Evolutionary conservation across 30 jellyfish, hydroid and myxozoan genomes (phyloP).

Genomic region (Aurelia aurita): DNA sequence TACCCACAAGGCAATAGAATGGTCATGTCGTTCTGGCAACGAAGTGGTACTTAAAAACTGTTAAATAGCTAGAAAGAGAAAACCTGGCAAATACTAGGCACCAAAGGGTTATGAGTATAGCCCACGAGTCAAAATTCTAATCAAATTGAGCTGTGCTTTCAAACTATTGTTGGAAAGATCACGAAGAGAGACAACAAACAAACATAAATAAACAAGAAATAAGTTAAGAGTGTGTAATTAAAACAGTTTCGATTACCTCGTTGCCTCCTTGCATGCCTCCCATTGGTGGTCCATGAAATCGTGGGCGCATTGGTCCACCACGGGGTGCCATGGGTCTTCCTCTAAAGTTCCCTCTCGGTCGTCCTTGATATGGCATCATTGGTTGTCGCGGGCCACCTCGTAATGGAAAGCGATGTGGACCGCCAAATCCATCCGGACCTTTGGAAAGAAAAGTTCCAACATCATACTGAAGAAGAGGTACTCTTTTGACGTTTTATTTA

Average conservation of each 20-base stretch:
- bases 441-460: not conserved
- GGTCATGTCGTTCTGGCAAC: too few relatives aligned
- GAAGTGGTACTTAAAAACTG: not conserved
- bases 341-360: slow-evolving; percentile 66
- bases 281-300: slow-evolving; percentile 68
- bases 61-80: too few relatives aligned
- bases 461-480: not conserved
- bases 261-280: slow-evolving; percentile 34
- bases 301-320: slow-evolving; percentile 61
- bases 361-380: slow-evolving; percentile 25
- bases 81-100: not conserved
- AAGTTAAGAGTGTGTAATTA: too few relatives aligned
- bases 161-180: too few relatives aligned
- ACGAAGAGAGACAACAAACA: too few relatives aligned
- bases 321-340: slow-evolving; percentile 75
- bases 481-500: too few relatives aligned
- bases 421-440: slow-evolving; percentile 58
- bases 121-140: too few relatives aligned
- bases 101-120: too few relatives aligned
- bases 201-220: too few relatives aligned
- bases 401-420: slow-evolving; percentile 62
- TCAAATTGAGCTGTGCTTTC: too few relatives aligned
- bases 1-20: too few relatives aligned
- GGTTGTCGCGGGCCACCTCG: slow-evolving; percentile 76
- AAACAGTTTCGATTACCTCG: slow-evolving; percentile 14